Conservation (phyloP, 2,113 vertebrate species). For the Hemicordylus capensis region DNA sequence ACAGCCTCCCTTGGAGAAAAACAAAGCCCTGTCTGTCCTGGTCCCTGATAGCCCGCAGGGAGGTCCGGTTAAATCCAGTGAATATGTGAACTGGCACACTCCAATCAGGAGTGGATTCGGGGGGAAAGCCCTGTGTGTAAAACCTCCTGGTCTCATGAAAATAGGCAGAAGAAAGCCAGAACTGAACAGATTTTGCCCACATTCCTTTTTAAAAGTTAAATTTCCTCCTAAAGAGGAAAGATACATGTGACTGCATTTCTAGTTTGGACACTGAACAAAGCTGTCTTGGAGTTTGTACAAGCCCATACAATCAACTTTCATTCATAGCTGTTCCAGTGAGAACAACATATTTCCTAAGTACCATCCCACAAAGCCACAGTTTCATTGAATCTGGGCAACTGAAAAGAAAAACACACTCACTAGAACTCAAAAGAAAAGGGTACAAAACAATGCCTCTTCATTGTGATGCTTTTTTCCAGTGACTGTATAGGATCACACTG, state of each 20-base stretch:
- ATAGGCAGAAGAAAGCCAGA: background rate
- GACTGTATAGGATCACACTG: background rate
- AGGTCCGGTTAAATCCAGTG: too few relatives aligned
- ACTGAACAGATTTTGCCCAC: background rate
- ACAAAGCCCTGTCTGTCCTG: too few relatives aligned
- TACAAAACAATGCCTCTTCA: background rate
- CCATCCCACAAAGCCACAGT: background rate
- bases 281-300: conserved; percentile 16
- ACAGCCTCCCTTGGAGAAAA: too few relatives aligned
- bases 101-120: too few relatives aligned
- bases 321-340: conserved; percentile 25
- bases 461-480: background rate
- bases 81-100: too few relatives aligned
- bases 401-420: background rate
- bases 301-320: conserved; percentile 22
- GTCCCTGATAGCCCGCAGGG: too few relatives aligned
- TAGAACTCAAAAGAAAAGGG: background rate
- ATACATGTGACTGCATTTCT: background rate
- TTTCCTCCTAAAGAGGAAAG: background rate
- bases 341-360: background rate
- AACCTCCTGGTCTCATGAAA: background rate
- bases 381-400: conserved; percentile 7
- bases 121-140: too few relatives aligned
- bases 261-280: background rate
- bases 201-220: too few relatives aligned